Conservation (phyloP, 2,888 invertebrate genomes). For the Drosophila bunnanda region DNA sequence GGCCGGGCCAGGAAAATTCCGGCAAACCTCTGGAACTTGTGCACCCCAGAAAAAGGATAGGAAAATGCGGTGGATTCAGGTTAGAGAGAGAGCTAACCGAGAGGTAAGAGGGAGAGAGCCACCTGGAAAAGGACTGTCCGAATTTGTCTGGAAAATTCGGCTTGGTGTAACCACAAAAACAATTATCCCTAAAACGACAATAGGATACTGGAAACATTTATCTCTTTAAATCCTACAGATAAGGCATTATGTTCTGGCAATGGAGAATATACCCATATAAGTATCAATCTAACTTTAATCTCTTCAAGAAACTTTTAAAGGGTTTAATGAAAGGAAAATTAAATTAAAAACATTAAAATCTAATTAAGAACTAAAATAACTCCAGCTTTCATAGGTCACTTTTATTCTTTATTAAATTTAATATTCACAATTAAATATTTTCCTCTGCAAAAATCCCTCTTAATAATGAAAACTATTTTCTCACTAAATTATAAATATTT, state of each 20-base stretch:
- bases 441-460: not conserved
- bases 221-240: not conserved
- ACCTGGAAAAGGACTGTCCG: conserved; percentile 15
- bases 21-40: conserved; percentile 27
- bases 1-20: conserved; percentile 55
- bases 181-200: conserved; percentile 27
- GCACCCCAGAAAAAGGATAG: not conserved
- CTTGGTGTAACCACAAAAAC: conserved; percentile 28
- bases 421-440: not conserved
- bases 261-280: not conserved
- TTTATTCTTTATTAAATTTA: not conserved
- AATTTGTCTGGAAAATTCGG: conserved; percentile 2
- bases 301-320: too few species aligned
- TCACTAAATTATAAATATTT: not conserved
- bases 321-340: not conserved
- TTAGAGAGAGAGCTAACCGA: not conserved
- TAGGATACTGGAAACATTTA: conserved; percentile 19
- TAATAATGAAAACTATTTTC: too few species aligned
- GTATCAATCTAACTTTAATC: not conserved
- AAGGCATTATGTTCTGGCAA: not conserved
- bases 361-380: not conserved
- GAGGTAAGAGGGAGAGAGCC: not conserved
- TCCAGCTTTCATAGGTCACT: not conserved
- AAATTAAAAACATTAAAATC: not conserved
- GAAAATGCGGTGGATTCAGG: conserved; percentile 16